These are phyloP conservation scores for Falcunculus frontatus DNA, from an alignment of 2,113 vertebrate genomes.

Conservation along the genomic window DNA sequence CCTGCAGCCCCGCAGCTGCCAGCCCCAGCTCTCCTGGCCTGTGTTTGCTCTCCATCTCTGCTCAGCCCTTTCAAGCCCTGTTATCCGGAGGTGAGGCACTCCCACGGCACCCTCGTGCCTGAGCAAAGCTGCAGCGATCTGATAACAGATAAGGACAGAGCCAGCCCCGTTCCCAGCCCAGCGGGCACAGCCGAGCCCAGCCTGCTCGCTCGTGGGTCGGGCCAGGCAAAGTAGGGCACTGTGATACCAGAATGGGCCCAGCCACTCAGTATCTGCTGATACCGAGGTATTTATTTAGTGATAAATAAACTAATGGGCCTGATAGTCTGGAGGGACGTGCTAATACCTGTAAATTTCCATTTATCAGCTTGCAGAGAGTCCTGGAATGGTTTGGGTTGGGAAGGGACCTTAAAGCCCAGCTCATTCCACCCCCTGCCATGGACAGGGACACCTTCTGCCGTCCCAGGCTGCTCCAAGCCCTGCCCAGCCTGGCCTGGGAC, in stretches of 20 bases:
- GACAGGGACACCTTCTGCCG: not conserved
- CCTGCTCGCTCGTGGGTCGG: not conserved
- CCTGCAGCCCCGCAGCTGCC: not conserved
- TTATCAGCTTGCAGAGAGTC: not conserved
- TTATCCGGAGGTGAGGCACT: slow-evolving; percentile 13
- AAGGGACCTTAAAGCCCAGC: not conserved
- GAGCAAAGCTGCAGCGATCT: not conserved
- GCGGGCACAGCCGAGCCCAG: not conserved
- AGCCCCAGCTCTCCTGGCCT: not conserved
- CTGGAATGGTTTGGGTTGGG: not conserved
- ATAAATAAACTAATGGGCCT: not conserved
- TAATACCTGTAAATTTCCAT: not conserved
- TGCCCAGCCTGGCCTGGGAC: not conserved
- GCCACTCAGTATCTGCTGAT: not conserved
- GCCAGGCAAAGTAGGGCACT: not conserved
- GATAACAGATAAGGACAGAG: not conserved
- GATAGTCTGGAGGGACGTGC: not conserved
- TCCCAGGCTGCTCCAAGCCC: not conserved
- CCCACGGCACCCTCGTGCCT: not conserved
- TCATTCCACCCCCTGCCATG: not conserved
- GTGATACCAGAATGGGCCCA: not conserved
- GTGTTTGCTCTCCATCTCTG: not conserved
- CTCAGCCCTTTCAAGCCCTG: not conserved
- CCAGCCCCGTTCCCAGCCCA: not conserved
- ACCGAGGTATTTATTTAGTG: not conserved